Evolutionary conservation across 2,113 vertebrate genomes (phyloP).

Genomic region (Cercopithecus mona): DNA sequence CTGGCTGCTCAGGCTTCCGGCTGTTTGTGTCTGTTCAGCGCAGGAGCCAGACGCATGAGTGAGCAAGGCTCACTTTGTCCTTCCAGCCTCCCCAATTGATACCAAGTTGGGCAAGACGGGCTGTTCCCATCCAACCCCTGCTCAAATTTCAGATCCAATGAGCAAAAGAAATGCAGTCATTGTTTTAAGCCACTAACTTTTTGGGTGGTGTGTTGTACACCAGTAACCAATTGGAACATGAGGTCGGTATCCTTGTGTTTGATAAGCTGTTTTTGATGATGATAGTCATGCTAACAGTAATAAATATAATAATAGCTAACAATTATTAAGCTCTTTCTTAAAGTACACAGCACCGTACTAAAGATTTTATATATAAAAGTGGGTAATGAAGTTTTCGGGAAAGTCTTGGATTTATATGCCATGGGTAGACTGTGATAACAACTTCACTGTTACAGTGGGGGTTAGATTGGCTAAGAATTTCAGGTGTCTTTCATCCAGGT

Average conservation of each 20-base stretch:
- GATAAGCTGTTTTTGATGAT: neutral
- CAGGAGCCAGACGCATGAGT: neutral
- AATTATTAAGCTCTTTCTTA: neutral
- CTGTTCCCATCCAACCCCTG: neutral
- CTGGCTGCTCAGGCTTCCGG: neutral
- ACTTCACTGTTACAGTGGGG: neutral
- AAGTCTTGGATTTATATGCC: neutral
- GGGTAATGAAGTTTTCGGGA: neutral
- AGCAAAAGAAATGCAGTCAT: neutral
- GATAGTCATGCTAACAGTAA: neutral
- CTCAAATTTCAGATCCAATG: neutral
- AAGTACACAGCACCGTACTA: neutral
- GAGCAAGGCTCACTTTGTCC: neutral
- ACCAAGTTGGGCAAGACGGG: neutral
- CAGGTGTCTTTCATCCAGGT: neutral
- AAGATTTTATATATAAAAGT: constrained; percentile 24
- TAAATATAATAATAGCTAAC: neutral
- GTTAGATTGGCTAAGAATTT: neutral
- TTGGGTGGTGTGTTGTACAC: neutral
- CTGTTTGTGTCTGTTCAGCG: neutral
- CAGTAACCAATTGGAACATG: neutral
- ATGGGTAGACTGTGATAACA: neutral
- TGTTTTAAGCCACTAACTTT: neutral
- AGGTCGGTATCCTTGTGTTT: neutral
- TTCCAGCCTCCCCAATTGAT: neutral